Percentiles rank a stretch among this genome's conserved stretches.
Evolutionary conservation across 2,888 invertebrate genomes (phyloP).

Genomic region (Xanthia togata): DNA sequence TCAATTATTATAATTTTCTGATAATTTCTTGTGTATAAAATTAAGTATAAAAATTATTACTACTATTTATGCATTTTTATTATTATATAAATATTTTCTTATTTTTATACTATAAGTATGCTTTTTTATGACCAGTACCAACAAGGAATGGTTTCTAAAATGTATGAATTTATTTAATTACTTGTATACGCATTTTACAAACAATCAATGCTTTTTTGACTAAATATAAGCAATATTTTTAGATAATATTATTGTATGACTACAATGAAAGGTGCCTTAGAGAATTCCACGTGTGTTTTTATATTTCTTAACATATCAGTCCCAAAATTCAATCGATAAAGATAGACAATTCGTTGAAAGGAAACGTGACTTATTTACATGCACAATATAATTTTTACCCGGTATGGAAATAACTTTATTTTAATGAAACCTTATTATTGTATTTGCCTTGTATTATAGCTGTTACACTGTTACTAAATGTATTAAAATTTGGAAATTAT

Average conservation of each 20-base stretch:
- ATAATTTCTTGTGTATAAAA: conserved; percentile 9
- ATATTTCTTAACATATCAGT: conserved; percentile 42
- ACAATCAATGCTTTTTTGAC: conserved; percentile 24
- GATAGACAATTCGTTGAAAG: conserved; percentile 5
- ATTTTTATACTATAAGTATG: conserved; percentile 2
- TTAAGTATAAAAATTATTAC: conserved; percentile 11
- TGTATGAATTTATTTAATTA: conserved; percentile 16
- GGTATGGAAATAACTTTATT: conserved; percentile 22
- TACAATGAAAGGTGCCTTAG: conserved; percentile 55
- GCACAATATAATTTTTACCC: conserved; percentile 38
- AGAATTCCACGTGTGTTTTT: conserved; percentile 50
- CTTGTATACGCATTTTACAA: conserved; percentile 35
- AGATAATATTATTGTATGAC: conserved; percentile 44
- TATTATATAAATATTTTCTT: background rate
- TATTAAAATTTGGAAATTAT: conserved; percentile 53
- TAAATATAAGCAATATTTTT: conserved; percentile 36
- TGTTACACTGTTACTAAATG: conserved; percentile 63
- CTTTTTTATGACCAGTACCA: conserved; percentile 1
- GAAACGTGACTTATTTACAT: conserved; percentile 8
- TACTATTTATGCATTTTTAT: conserved; percentile 5
- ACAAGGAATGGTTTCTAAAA: background rate
- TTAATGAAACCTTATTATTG: conserved; percentile 21
- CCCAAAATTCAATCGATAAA: conserved; percentile 2
- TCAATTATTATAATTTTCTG: conserved; percentile 34
- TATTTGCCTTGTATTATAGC: conserved; percentile 35